Evolutionary conservation across 2,113 vertebrate species (phyloP), one percentile per base, ranked within the genome.

Genomic region (Odocoileus virginianus): DNA sequence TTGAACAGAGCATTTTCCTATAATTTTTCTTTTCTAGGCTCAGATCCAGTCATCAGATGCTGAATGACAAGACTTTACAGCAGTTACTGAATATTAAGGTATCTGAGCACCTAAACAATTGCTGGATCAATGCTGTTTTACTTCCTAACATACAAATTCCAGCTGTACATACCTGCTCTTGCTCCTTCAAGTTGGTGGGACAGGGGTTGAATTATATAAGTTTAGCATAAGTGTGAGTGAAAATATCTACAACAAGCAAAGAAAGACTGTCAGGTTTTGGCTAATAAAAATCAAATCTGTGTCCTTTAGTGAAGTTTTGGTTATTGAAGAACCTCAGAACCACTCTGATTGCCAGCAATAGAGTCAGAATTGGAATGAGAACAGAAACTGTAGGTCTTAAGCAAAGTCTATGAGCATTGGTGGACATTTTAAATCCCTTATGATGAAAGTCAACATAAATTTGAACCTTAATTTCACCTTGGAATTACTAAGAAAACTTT

Each of bases 41-140:
- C 1, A 28, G 12, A 27, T 3, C 30, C 2, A 27, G 17, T 40
- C 25, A 9, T 57, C 13, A 1, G 11, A 30, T 30, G 50, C 60
- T 9, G 3, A 43, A 50, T 19, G 10, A 19, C 19, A 21, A 3
- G 15, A 3, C 2, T 12, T 2, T 2, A 2, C 2, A 27, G 2
- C 36, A 16, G 9, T 21, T 60, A 10, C 40, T 45, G 15, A 11
- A 16, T 16, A 16, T 27, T 47, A 93, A 47, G 33, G 36, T 33
- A 21, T 14, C 17, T 23, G 54, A 28, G 7, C 30, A n/a, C 40
- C 2, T 28, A 40, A 43, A n/a, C 2, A 87, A 14, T 4, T 11
- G 0, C 28, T 27, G 11, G 5, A 21, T 9, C 13, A 12, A 23
- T 16, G 43, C 14, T 64, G 16, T 54, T 19, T 3, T 14, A 16